These are phyloP conservation scores for Seriola quinqueradiata DNA, from an alignment of 2,113 vertebrate species.

Conservation along the genomic window DNA sequence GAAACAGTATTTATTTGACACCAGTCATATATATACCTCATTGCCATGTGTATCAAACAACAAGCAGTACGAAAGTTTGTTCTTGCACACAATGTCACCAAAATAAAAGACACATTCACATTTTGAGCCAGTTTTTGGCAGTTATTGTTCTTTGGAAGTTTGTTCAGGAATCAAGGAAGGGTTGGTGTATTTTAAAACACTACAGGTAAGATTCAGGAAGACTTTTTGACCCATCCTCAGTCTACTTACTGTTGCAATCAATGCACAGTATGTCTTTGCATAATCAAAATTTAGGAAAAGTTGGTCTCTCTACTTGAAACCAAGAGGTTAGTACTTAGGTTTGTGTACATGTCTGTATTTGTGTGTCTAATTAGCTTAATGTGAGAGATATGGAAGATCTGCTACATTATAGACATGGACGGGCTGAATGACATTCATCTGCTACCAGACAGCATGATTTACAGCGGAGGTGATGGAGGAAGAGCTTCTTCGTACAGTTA, in stretches of 20 bases:
- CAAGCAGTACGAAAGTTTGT: conserved; percentile 67
- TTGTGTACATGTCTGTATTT: conserved; percentile 34
- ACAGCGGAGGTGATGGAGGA: conserved; percentile 42
- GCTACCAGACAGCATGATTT: conserved; percentile 47
- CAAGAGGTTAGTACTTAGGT: conserved; percentile 39
- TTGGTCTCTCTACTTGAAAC: conserved; percentile 46
- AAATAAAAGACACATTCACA: conserved; percentile 69
- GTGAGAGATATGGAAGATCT: conserved; percentile 57
- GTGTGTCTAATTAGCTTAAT: conserved; percentile 19
- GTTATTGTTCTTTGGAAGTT: conserved; percentile 75
- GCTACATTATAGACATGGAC: conserved; percentile 60
- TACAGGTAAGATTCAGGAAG: conserved; percentile 69
- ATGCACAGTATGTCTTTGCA: conserved; percentile 68
- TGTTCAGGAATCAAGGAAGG: conserved; percentile 48
- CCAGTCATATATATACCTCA: conserved; percentile 36
- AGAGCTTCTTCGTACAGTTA: conserved; percentile 11
- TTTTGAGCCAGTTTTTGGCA: conserved; percentile 69
- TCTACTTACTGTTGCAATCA: conserved; percentile 32
- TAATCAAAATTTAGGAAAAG: conserved; percentile 71
- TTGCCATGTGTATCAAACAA: conserved; percentile 66
- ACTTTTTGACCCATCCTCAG: conserved; percentile 57
- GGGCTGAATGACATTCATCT: conserved; percentile 53
- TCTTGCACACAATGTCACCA: conserved; percentile 59
- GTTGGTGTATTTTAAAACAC: conserved; percentile 52
- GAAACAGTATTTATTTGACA: conserved; percentile 73